Evolutionary conservation across 2,113 vertebrate species (phyloP).

Genomic region (Phodopus roborovskii): DNA sequence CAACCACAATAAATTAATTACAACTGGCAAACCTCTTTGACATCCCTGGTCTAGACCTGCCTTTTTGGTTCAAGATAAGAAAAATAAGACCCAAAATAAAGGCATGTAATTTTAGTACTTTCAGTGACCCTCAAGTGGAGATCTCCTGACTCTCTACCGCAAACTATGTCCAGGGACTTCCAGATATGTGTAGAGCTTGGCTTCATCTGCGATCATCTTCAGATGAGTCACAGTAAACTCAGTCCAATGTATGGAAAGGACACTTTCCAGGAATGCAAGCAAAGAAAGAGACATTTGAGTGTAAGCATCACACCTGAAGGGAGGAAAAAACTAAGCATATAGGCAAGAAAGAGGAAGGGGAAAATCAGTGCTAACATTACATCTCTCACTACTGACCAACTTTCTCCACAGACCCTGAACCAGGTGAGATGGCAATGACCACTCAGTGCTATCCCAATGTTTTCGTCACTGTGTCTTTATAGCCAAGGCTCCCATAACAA

Average conservation of each 20-base stretch:
- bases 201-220: background rate
- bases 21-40: background rate
- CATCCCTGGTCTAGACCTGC: background rate
- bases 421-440: background rate
- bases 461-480: background rate
- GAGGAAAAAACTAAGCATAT: background rate
- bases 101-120: background rate
- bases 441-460: background rate
- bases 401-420: background rate
- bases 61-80: conserved; percentile 33
- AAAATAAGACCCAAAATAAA: conserved; percentile 4
- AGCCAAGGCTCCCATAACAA: background rate
- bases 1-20: background rate
- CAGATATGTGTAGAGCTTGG: background rate
- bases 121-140: background rate
- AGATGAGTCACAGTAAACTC: background rate
- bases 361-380: background rate
- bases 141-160: background rate
- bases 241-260: background rate
- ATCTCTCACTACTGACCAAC: rapidly evolving
- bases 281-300: background rate
- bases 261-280: background rate
- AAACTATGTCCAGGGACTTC: background rate
- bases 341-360: background rate
- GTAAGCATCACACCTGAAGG: background rate